phyloP scores from a whole-genome alignment of 64 coral and sea anemone genomes.

The Astreopora myriophthalma region DNA sequence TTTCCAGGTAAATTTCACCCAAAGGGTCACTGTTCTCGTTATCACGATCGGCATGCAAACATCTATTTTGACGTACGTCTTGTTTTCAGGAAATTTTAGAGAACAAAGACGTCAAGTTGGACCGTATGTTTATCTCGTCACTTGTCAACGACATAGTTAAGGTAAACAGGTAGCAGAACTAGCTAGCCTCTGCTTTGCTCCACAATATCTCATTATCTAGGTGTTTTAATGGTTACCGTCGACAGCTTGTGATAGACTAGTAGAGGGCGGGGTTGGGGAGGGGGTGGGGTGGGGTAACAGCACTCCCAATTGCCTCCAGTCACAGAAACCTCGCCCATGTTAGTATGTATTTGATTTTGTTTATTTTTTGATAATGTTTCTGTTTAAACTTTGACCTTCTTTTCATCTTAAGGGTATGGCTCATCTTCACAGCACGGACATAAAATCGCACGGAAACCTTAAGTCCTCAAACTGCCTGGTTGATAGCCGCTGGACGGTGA shows the following conservation, averaged over 20 bases:
- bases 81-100: slow-evolving; percentile 80
- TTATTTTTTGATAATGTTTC: neutral
- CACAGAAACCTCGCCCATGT: no score
- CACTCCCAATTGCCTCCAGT: no score
- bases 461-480: slow-evolving; percentile 96
- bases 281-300: no score
- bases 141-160: slow-evolving; percentile 89
- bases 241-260: no score
- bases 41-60: no score
- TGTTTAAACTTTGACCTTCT: neutral
- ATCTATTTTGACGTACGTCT: neutral
- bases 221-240: no score
- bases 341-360: no score
- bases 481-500: slow-evolving; percentile 95
- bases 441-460: slow-evolving; percentile 93
- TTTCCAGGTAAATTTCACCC: no score
- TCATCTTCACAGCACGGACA: slow-evolving; percentile 86
- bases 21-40: no score
- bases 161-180: slow-evolving; percentile 9
- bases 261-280: no score
- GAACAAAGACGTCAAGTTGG: slow-evolving; percentile 93
- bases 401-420: slow-evolving; percentile 71
- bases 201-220: no score
- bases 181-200: neutral
- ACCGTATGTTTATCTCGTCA: slow-evolving; percentile 92